Conservation (phyloP, 37 sponge, comb jelly and placozoan genomes). For the Haliclona indistincta region DNA sequence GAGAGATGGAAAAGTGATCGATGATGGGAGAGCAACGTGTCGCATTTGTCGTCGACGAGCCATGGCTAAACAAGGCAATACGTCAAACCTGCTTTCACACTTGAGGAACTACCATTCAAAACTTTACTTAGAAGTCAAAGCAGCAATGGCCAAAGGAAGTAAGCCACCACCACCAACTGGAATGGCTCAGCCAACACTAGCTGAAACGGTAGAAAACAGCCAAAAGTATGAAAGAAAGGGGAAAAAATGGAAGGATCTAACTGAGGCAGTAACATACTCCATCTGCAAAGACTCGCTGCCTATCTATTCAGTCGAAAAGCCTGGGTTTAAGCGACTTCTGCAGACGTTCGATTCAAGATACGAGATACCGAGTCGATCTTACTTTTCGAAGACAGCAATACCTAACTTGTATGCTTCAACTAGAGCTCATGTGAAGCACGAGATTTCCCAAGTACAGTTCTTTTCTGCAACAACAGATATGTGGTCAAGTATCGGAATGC, state of each 20-base stretch:
- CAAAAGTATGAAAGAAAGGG: constrained; percentile 22
- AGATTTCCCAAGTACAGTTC: not conserved
- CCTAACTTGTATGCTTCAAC: constrained; percentile 16
- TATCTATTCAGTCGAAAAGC: constrained; percentile 23
- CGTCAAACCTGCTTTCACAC: constrained; percentile 37
- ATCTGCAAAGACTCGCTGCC: constrained; percentile 25
- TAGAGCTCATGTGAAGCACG: constrained; percentile 5
- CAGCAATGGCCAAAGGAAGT: constrained; percentile 17
- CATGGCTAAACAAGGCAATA: constrained; percentile 23
- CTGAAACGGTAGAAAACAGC: not conserved
- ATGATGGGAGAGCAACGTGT: constrained; percentile 18
- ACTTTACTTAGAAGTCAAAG: constrained; percentile 12
- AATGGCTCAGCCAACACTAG: constrained; percentile 26
- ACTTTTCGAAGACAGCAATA: constrained; percentile 38
- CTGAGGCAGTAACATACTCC: constrained; percentile 30
- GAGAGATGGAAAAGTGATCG: constrained; percentile 4
- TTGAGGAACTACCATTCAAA: constrained; percentile 12
- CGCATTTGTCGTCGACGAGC: constrained; percentile 10
- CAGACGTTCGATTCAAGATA: constrained; percentile 23
- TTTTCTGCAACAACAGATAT: constrained; percentile 43
- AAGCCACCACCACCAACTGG: too few species aligned
- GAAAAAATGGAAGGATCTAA: constrained; percentile 35
- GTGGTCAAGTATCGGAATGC: constrained; percentile 33
- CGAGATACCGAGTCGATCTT: constrained; percentile 15
- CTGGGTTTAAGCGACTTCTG: constrained; percentile 18